A percentile compares a stretch with the other conserved stretches of the same genome.
These are phyloP conservation scores for Rhagoletis zephyria DNA, from an alignment of 1,140 invertebrate species.

Conservation along the genomic window DNA sequence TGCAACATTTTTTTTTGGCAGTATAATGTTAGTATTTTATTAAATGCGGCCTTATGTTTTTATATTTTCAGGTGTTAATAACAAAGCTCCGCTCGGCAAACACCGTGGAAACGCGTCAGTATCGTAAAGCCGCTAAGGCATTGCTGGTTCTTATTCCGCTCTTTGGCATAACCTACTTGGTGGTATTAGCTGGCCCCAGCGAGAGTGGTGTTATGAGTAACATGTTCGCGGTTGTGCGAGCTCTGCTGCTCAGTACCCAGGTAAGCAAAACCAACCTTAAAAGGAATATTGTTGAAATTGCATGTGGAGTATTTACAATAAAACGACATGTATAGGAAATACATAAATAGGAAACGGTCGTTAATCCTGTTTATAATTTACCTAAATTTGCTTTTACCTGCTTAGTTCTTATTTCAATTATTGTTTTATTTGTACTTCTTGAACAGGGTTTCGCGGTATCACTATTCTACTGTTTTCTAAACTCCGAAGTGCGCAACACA, in stretches of 20 bases:
- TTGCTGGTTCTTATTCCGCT: conserved; percentile 89
- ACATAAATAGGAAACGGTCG: no score
- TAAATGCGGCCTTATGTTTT: not conserved
- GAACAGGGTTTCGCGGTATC: conserved; percentile 84
- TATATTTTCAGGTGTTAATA: conserved; percentile 82
- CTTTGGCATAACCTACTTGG: conserved; percentile 88
- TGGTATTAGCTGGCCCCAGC: conserved; percentile 84
- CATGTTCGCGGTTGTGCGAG: conserved; percentile 81
- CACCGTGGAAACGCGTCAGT: conserved; percentile 89
- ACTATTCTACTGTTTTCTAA: conserved; percentile 92
- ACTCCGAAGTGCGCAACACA: conserved; percentile 90
- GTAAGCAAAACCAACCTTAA: conserved; percentile 52
- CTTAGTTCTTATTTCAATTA: not conserved
- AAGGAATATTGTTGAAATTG: not conserved
- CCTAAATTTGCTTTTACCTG: not conserved
- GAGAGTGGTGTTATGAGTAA: conserved; percentile 77
- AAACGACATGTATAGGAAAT: no score
- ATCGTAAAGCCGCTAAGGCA: conserved; percentile 90
- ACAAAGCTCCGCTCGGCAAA: conserved; percentile 91
- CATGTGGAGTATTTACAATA: not conserved
- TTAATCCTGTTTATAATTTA: no score
- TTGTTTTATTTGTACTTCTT: conserved; percentile 1
- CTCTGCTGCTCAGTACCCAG: conserved; percentile 85
- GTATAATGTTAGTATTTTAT: conserved; percentile 90
- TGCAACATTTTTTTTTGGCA: no score